Base-by-base conservation (phyloP, 37 sponge, comb jelly and placozoan species). In the Theonella swinhoei region DNA sequence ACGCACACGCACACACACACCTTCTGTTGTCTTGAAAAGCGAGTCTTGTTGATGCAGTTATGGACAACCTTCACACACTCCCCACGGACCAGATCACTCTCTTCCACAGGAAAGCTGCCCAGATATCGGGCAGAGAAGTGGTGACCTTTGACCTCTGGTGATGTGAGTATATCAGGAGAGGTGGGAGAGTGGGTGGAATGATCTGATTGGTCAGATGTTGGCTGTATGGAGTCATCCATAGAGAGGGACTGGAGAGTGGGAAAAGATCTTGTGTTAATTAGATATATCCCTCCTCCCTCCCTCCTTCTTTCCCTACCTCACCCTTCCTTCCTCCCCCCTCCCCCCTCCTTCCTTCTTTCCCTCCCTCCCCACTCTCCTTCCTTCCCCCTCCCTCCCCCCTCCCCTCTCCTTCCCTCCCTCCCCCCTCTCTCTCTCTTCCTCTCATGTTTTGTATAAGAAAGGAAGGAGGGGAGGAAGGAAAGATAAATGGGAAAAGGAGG, bases 21-120 rank as follows among this genome's bases (percentile, higher is more conserved):
- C 71, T 70, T 70, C 19, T 42, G 72, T 54, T 28, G 2, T 22
- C 30, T 35, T 20, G 70, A 23, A 0, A 9, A 29, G 23, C 28
- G 43, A 20, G 83, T 73, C 37, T 67, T 76, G 30, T 36, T 30
- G 42, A 90, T 80, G 64, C 86, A 76, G 23, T 76, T 20, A 30
- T 80, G 87, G 0, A 91, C 91, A n/a, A 82, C 91, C 34, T 91
- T 75, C 23, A 91, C 91, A 63, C 87, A 80, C 73, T 86, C 62
- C 5, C 91, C 91, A 0, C 54, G 78, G 0, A 91, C 74, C 59
- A 91, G 83, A 62, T 81, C 58, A 1, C 66, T 30, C 68, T 91
- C 87, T 7, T 59, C 73, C 0, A 91, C 83, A 26, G 68, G 71
- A 0, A 42, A 42, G 64, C 26, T 66, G 60, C 82, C 82, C 4